Evolutionary conservation across 2,113 vertebrate species (phyloP).

Genomic region (human): GRCh38 chr11:89484501-89485000

Average conservation of each 20-base stretch:
- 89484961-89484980: conserved; percentile 32
- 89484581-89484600: neutral
- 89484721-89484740: neutral
- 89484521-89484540: neutral
- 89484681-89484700: neutral
- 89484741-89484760: conserved; percentile 2
- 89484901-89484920: neutral
- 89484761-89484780: neutral
- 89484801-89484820: conserved; percentile 49
- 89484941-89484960: neutral
- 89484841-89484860: neutral
- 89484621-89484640: neutral
- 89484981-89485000: neutral
- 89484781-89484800: neutral
- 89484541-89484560: neutral
- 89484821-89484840: neutral
- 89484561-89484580: neutral
- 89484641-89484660: neutral
- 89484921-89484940: conserved; percentile 43
- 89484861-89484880: neutral
- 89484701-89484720: neutral
- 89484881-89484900: neutral
- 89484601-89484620: neutral
- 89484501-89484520: neutral
- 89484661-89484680: neutral